Evolutionary conservation across 2,888 invertebrate genomes (phyloP).

Genomic region (Bimastos eiseni): DNA sequence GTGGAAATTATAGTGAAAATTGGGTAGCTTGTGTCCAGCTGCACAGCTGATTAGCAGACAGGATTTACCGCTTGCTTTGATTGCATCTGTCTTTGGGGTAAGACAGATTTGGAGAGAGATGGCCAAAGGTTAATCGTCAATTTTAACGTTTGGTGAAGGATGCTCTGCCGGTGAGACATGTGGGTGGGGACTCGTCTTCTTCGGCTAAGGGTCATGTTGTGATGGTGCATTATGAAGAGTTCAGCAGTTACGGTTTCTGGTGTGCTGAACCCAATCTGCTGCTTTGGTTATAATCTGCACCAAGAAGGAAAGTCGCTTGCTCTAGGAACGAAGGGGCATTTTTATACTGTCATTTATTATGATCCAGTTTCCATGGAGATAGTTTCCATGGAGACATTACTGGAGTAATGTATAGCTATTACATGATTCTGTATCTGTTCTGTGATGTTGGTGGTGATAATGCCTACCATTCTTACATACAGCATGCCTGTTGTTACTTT

Average conservation of each 20-base stretch:
- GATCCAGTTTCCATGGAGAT: conserved; percentile 1
- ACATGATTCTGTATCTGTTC: not conserved
- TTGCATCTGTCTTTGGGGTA: not conserved
- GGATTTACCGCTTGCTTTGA: not conserved
- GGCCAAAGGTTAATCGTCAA: not conserved
- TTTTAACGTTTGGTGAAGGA: not conserved
- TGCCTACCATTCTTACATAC: not conserved
- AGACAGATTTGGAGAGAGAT: not conserved
- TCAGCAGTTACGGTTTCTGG: not conserved
- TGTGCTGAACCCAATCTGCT: not conserved
- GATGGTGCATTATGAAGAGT: conserved; percentile 13
- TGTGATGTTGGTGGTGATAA: not conserved
- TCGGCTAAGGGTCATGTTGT: not conserved
- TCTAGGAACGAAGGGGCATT: not conserved
- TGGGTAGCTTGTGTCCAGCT: not conserved
- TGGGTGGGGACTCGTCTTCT: not conserved
- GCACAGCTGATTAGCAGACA: not conserved
- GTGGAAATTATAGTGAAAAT: not conserved
- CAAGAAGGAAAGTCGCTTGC: not conserved
- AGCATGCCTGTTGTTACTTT: not conserved
- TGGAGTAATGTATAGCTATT: not conserved
- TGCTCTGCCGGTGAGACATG: not conserved
- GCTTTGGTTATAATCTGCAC: not conserved
- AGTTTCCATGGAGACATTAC: not conserved
- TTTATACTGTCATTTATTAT: not conserved